Conservation (phyloP, 2,888 invertebrate species). For the Noctua janthina region DNA sequence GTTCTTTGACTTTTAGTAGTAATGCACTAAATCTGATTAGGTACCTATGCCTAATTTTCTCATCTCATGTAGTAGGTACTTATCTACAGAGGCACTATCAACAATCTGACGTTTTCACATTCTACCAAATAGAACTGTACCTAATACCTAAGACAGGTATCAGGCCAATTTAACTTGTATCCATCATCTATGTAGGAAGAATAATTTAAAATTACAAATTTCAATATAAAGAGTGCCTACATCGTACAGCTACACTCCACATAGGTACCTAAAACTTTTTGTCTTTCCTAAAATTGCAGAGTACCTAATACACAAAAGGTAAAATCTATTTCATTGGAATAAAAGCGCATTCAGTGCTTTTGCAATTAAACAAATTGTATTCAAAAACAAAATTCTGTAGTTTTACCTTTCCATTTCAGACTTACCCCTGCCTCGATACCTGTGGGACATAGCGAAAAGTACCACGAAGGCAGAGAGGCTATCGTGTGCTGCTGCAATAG, state of each 20-base stretch:
- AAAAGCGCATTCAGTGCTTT: neutral
- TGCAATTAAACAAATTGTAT: neutral
- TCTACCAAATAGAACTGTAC: neutral
- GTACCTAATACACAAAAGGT: too few relatives aligned
- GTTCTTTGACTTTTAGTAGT: neutral
- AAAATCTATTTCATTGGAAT: neutral
- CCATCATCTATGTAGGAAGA: neutral
- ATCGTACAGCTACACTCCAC: too few relatives aligned
- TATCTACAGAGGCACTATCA: neutral
- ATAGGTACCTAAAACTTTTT: neutral
- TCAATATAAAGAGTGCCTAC: neutral
- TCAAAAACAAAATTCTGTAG: neutral
- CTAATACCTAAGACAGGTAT: neutral
- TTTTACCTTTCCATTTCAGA: conserved; percentile 73
- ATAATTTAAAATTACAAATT: neutral
- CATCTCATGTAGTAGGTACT: neutral
- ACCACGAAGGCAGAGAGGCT: conserved; percentile 81
- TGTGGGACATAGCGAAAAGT: conserved; percentile 79
- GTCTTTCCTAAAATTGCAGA: neutral
- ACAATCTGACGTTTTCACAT: neutral
- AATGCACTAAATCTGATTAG: too few relatives aligned
- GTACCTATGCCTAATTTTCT: neutral
- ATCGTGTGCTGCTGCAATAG: conserved; percentile 75
- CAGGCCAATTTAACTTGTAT: neutral
- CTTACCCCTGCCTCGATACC: conserved; percentile 76